A percentile compares a stretch with the other conserved stretches of the same genome.
Conservation (phyloP, 2,113 vertebrate species). For the Dermatemys mawii region DNA sequence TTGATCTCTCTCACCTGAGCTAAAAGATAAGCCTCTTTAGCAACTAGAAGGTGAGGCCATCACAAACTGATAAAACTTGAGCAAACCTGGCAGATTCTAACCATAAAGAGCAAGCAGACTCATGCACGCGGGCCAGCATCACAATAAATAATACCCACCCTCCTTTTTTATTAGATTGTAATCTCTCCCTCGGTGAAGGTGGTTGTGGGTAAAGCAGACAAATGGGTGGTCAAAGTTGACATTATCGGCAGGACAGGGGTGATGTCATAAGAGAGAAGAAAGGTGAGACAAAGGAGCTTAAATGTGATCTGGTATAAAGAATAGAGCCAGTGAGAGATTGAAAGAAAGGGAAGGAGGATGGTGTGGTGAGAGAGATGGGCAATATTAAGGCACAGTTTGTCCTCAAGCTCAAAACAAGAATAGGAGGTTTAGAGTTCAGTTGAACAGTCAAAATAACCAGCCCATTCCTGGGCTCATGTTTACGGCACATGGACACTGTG, state of each 20-base stretch:
- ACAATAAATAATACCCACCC: not conserved
- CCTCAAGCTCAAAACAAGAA: not conserved
- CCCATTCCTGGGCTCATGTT: not conserved
- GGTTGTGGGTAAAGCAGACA: not conserved
- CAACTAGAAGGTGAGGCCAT: conserved; percentile 12
- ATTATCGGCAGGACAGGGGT: not conserved
- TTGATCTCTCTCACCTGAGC: not conserved
- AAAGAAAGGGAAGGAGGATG: not conserved
- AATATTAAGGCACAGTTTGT: not conserved
- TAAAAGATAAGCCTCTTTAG: not conserved
- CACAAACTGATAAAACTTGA: conserved; percentile 8
- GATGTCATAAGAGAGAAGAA: not conserved
- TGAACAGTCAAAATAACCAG: not conserved
- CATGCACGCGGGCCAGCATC: not conserved
- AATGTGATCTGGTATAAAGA: not conserved
- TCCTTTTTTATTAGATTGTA: not conserved
- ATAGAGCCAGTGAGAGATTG: not conserved
- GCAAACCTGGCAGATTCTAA: conserved; percentile 14
- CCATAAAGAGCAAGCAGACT: conserved; percentile 21
- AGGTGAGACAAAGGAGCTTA: not conserved
- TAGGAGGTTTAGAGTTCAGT: not conserved
- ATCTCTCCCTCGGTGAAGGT: not conserved
- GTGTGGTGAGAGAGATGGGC: too few species aligned
- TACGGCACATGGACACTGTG: not conserved
- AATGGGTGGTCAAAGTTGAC: not conserved